Evolutionary conservation across 1,140 invertebrate species (phyloP).

Genomic region (Doryteuthis pealeii): DNA sequence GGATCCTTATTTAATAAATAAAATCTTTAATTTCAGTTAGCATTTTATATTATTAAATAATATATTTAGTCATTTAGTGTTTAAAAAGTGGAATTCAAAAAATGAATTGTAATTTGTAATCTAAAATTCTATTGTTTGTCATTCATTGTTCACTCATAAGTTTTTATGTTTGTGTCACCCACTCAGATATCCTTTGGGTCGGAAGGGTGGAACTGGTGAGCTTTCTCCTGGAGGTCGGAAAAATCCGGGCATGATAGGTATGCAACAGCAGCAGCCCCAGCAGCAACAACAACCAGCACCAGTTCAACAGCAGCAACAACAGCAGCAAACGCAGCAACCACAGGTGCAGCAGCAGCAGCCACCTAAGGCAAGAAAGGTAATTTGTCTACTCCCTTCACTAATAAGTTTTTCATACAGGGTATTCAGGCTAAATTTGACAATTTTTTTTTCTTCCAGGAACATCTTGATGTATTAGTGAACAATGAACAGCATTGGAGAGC

Average conservation of each 20-base stretch:
- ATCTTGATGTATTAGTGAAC: not conserved
- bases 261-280: slow-evolving; percentile 6
- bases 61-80: no score
- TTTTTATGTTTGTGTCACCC: no score
- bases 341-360: not conserved
- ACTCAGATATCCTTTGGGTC: slow-evolving; percentile 5
- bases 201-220: slow-evolving; percentile 8
- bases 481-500: not conserved
- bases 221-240: not conserved
- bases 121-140: no score
- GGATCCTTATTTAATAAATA: no score
- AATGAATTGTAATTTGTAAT: no score
- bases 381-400: not conserved
- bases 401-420: not conserved
- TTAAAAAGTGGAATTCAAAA: no score
- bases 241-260: not conserved
- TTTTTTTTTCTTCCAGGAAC: not conserved
- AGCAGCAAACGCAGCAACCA: not conserved
- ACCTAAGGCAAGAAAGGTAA: slow-evolving; percentile 7
- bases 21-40: no score
- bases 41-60: no score
- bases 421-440: not conserved
- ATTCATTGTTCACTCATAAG: no score
- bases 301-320: not conserved
- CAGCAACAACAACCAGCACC: not conserved